Base-by-base conservation (phyloP, 2,797 vertebrate genomes). In the Muscicapa comitata region DNA sequence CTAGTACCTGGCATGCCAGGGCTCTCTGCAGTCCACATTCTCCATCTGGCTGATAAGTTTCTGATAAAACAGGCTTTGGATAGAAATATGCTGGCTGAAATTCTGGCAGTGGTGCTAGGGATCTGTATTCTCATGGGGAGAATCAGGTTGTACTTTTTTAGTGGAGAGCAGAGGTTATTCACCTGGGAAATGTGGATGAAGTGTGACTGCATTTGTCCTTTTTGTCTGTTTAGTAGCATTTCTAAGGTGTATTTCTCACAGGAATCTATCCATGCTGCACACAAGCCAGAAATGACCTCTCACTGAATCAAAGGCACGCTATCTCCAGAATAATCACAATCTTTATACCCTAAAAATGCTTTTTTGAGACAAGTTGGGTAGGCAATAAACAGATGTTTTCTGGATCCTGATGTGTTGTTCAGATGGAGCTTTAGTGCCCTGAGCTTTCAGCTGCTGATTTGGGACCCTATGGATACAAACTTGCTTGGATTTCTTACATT, bases 81-180 rank as follows among this genome's bases (percentile, higher is more conserved):
- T 59, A 26, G 57, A 57, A 73, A 24, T 11, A 17, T 1, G 0
- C 11, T 48, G 37, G 28, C 35, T 68, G 59, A 77, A 67, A 50
- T 31, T 86, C 25, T 45, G 14, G 11, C 14, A 1, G 4, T 19
- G 4, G 17, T 57, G 43, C 26, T 26, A 20, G 37, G 0, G 0
- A 37, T 81, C 25, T 42, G 10, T 26, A 0, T 57, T 45, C 18
- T 3, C 2, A 2, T 42, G 40, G 6, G 24, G 20, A 73, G 26
- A 38, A 33, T 29, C n/a, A 33, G 14, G 15, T 10, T 71, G 37
- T 81, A 73, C 15, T 54, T 53, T 17, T 54, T 72, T 8, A 31
- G 38, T 29, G 31, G 17, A 33, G n/a, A 61, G 37, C 42, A 58
- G 53, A 63, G 62, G 20, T 86, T 0, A 0, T 40, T 72, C 33